Evolutionary conservation across 2,797 vertebrate genomes (phyloP).

Genomic region (Lutjanus argentimaculatus): DNA sequence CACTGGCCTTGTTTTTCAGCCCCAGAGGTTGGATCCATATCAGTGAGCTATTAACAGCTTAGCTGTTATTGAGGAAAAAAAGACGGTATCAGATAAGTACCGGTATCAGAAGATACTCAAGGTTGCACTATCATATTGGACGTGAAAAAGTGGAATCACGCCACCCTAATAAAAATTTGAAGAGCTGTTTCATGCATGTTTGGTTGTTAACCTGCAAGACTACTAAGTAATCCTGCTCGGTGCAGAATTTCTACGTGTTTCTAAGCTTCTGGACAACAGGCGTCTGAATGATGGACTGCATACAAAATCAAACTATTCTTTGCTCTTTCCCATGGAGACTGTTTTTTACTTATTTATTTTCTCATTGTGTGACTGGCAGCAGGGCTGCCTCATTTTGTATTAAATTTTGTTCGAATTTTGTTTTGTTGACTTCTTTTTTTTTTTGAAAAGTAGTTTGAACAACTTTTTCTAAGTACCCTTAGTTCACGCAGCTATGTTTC

Average conservation of each 20-base stretch:
- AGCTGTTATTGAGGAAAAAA: too few relatives aligned
- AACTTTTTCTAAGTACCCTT: neutral
- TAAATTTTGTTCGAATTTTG: neutral
- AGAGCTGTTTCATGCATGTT: neutral
- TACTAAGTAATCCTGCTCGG: neutral
- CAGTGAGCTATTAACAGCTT: too few relatives aligned
- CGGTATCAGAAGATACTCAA: too few relatives aligned
- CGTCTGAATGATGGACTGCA: conserved; percentile 25
- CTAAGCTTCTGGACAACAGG: neutral
- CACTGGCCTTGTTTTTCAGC: too few relatives aligned
- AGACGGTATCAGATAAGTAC: too few relatives aligned
- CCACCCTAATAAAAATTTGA: neutral
- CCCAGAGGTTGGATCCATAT: too few relatives aligned
- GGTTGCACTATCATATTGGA: too few relatives aligned
- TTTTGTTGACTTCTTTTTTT: neutral
- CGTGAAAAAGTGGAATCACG: too few relatives aligned
- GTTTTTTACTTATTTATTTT: conserved; percentile 20
- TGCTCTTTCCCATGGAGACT: neutral
- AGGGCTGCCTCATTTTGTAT: neutral
- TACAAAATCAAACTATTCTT: neutral
- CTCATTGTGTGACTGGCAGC: conserved; percentile 14
- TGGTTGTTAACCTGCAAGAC: neutral
- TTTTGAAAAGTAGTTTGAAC: neutral
- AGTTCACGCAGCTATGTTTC: neutral
- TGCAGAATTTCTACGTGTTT: neutral